Percentiles rank a stretch among this genome's conserved stretches.
Conservation (phyloP, 1,140 invertebrate species). For the Reticulitermes speratus region DNA sequence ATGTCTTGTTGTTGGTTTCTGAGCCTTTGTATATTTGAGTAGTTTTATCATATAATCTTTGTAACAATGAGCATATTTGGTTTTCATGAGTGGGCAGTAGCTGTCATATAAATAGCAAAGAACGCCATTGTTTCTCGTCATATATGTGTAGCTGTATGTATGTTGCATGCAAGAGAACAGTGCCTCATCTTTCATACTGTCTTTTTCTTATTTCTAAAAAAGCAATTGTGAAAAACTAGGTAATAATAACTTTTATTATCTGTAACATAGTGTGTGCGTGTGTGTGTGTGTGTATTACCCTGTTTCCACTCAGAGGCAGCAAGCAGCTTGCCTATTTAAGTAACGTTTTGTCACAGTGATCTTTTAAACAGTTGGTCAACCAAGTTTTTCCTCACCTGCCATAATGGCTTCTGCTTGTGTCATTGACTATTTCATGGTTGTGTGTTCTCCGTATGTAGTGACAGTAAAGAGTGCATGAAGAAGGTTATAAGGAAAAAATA, state of each 20-base stretch:
- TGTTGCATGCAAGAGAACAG: neutral
- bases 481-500: neutral
- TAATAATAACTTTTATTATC: neutral
- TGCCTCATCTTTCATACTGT: conserved; percentile 15
- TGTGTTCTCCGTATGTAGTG: neutral
- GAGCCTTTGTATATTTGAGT: neutral
- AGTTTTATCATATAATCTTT: neutral
- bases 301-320: neutral
- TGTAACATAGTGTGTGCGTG: neutral
- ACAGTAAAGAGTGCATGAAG: neutral
- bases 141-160: neutral
- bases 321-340: neutral
- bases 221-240: neutral
- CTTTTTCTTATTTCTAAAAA: conserved; percentile 8
- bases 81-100: neutral
- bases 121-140: neutral
- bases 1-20: neutral
- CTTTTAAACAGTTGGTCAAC: neutral
- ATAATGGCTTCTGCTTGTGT: neutral
- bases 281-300: neutral
- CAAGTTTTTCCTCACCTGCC: neutral
- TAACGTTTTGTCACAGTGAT: neutral
- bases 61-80: neutral
- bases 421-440: conserved; percentile 5
- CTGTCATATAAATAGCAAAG: neutral